Evolutionary conservation across 2,888 invertebrate species (phyloP), one percentile per base, ranked within the genome.

Genomic region (Chrysodeixis includens): DNA sequence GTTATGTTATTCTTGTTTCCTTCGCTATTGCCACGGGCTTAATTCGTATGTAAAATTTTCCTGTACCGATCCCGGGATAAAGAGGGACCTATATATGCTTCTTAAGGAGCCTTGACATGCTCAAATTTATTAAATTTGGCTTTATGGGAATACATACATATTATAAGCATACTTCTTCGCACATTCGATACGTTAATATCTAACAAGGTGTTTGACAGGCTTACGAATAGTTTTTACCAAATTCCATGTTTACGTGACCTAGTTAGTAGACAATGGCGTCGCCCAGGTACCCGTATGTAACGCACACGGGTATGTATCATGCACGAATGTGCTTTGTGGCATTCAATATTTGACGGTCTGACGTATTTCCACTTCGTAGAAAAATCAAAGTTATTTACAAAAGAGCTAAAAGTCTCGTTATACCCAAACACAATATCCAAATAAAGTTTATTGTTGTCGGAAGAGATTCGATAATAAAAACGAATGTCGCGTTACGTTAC

Each of bases 241-340:
- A 84, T 83, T 83, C 81, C 67, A 70, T 84, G 86, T 88, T 90
- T 88, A 84, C 87, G 85, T 86, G 88, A 86, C 86, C 88, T 71
- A 89, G 83, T 86, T 87, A 79, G 75, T 75, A 76, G 79, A 82
- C 84, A 85, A 79, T 79, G 76, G 75, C 75, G 83, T 76, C 74
- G 22, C 30, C 40, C 59, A 84, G 83, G 79, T 83, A 85, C 82
- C 66, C 75, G 77, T 70, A 74, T 69, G 58, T 70, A 78, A 79
- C 71, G 82, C 82, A 81, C 81, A 26, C 26, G 26, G 6, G 26
- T 6, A 83, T 75, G 74, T 79, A 67, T 76, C 77, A 83, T 81
- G 77, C 79, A 74, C 76, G 69, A 79, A 80, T 75, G 71, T 80
- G 71, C 80, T 80, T 71, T 67, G 59, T 70, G 40, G 69, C 69